Evolutionary conservation across 1,140 invertebrate species (phyloP).

Genomic region (Teleogryllus occipitalis): DNA sequence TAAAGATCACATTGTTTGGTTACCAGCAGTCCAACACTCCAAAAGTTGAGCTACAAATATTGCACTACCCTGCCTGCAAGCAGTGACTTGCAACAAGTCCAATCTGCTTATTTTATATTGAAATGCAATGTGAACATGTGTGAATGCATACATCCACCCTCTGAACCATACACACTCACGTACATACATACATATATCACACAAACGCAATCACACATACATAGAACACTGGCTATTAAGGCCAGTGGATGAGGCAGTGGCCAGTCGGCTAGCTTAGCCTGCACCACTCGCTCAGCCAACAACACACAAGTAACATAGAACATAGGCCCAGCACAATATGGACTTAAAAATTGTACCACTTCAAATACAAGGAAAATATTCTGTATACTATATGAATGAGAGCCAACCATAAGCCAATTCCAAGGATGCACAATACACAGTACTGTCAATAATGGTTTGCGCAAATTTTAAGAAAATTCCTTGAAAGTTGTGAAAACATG

Average conservation of each 20-base stretch:
- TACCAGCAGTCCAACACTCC: no score
- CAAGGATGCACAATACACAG: slow-evolving; percentile 11
- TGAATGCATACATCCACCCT: slow-evolving; percentile 3
- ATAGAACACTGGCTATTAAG: neutral
- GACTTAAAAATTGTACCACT: slow-evolving; percentile 2
- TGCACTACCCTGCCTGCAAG: no score
- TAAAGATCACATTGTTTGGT: no score
- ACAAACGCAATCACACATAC: neutral
- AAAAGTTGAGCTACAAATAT: no score
- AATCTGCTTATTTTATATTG: no score
- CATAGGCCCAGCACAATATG: slow-evolving; percentile 12
- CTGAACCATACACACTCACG: neutral
- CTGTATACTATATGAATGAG: slow-evolving; percentile 9
- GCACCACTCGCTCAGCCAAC: neutral
- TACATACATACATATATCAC: neutral
- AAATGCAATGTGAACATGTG: no score
- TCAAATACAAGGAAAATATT: slow-evolving; percentile 16
- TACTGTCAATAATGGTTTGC: neutral
- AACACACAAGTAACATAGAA: neutral
- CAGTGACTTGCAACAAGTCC: no score
- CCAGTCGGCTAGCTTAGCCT: neutral
- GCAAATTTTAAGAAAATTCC: slow-evolving; percentile 13
- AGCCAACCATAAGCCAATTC: slow-evolving; percentile 8
- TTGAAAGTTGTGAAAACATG: slow-evolving; percentile 7
- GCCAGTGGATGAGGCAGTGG: neutral